These are phyloP conservation scores for Xylophagus ater DNA, from an alignment of 2,888 invertebrate genomes.

Conservation along the genomic window DNA sequence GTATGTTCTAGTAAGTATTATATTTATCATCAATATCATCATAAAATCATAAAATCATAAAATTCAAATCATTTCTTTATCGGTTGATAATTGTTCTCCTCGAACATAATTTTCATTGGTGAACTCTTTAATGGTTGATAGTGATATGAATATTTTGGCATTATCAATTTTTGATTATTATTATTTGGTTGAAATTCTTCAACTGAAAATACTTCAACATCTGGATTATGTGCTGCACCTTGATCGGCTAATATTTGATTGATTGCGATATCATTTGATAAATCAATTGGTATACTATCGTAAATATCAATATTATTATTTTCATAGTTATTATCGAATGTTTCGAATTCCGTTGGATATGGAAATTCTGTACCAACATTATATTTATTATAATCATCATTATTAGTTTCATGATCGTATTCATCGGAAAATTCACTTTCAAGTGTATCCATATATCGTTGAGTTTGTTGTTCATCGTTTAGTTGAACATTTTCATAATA, in stretches of 20 bases:
- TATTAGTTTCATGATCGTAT: constrained; percentile 22
- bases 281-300: constrained; percentile 30
- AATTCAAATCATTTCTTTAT: too few species aligned
- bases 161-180: background rate
- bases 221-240: constrained; percentile 32
- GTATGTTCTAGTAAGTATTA: too few species aligned
- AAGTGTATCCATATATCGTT: background rate
- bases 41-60: too few species aligned
- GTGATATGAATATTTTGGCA: background rate
- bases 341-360: constrained; percentile 9
- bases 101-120: too few species aligned
- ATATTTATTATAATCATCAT: constrained; percentile 24
- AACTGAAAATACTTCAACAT: constrained; percentile 33
- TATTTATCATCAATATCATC: too few species aligned
- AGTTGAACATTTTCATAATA: background rate
- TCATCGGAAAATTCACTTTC: constrained; percentile 9
- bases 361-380: too few species aligned
- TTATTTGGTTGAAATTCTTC: constrained; percentile 11
- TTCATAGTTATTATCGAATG: constrained; percentile 8
- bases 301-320: constrained; percentile 26
- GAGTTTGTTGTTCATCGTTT: background rate
- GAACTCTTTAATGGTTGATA: too few species aligned
- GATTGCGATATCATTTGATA: constrained; percentile 38
- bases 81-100: too few species aligned
- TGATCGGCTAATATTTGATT: constrained; percentile 34